These are phyloP conservation scores for Cisticola juncidis DNA, from an alignment of 2,113 vertebrate genomes.

Conservation along the genomic window DNA sequence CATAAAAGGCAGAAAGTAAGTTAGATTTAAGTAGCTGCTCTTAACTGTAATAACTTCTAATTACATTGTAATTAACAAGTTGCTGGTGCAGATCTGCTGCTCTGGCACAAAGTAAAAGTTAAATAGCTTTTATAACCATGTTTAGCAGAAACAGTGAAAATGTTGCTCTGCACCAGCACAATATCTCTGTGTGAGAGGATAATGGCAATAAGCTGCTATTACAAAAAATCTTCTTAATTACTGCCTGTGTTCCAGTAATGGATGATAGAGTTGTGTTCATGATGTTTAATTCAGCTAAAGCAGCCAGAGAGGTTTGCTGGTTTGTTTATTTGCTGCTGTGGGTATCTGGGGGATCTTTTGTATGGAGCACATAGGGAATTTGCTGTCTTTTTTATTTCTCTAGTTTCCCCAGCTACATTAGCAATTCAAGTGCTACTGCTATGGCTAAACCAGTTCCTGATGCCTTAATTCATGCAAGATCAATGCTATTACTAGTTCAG, in stretches of 20 bases:
- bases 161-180: not conserved
- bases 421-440: not conserved
- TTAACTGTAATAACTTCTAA: not conserved
- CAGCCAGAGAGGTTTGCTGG: not conserved
- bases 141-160: not conserved
- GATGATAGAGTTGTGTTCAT: not conserved
- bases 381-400: not conserved
- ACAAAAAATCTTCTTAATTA: not conserved
- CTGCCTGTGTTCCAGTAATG: not conserved
- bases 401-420: not conserved
- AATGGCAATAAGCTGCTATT: not conserved
- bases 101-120: not conserved
- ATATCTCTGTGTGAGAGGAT: not conserved
- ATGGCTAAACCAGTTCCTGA: not conserved
- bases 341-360: not conserved
- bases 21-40: not conserved
- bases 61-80: not conserved
- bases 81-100: not conserved
- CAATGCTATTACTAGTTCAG: not conserved
- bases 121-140: not conserved
- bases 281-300: not conserved
- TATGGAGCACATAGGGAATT: not conserved
- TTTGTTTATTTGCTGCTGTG: not conserved
- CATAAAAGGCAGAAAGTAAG: not conserved
- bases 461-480: not conserved